A percentile compares a stretch with the other conserved stretches of the same genome.
Conservation (phyloP, 2,797 vertebrate genomes). For the Sebastes oblongus region DNA sequence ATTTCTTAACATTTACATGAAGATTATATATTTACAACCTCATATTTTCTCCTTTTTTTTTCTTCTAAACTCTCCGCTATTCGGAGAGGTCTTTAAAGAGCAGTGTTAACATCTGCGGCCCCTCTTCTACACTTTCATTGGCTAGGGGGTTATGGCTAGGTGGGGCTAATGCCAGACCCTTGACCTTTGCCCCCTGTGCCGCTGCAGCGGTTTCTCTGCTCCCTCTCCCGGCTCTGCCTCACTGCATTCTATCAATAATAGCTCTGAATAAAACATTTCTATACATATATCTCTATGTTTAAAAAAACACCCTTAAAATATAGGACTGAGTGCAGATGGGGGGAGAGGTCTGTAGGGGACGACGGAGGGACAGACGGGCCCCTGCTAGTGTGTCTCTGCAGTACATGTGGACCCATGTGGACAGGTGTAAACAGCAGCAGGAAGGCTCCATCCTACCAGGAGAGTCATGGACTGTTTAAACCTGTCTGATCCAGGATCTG, state of each 20-base stretch:
- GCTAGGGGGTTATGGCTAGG: constrained; percentile 38
- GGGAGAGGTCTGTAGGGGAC: constrained; percentile 59
- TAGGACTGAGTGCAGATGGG: constrained; percentile 81
- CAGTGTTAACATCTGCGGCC: constrained; percentile 84
- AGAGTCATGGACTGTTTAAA: constrained; percentile 15
- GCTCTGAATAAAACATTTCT: constrained; percentile 88
- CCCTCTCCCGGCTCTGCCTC: constrained; percentile 75
- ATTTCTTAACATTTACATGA: constrained; percentile 79
- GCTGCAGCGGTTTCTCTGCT: constrained; percentile 65
- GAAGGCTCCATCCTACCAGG: constrained; percentile 18
- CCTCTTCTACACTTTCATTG: constrained; percentile 68
- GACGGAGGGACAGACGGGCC: constrained; percentile 4
- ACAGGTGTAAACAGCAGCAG: constrained; percentile 32
- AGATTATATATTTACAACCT: constrained; percentile 88
- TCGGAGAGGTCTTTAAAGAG: constrained; percentile 78
- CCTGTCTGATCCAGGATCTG: constrained; percentile 18
- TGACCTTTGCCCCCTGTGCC: constrained; percentile 25
- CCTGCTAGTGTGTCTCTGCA: constrained; percentile 35
- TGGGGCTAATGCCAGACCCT: constrained; percentile 20
- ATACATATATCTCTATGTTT: constrained; percentile 87
- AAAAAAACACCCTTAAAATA: constrained; percentile 83
- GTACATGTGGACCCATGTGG: background rate
- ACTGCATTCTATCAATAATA: constrained; percentile 87
- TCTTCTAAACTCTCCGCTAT: constrained; percentile 61
- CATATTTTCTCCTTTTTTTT: constrained; percentile 66